Conservation (phyloP, 2,797 vertebrate genomes). For the Huso huso region DNA sequence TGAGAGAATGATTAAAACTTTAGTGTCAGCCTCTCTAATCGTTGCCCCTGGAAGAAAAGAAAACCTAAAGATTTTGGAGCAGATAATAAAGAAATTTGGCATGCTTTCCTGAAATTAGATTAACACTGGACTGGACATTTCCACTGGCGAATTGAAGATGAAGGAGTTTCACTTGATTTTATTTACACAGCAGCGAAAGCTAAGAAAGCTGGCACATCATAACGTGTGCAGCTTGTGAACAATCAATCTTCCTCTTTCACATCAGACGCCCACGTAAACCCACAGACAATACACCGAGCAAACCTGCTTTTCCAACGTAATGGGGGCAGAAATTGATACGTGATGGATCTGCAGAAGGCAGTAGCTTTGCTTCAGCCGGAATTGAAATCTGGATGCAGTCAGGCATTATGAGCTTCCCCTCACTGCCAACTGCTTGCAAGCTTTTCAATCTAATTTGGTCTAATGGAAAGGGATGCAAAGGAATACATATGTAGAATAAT, state of each 20-base stretch:
- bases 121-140: neutral
- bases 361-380: neutral
- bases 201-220: neutral
- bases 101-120: neutral
- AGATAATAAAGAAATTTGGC: too few relatives aligned
- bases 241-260: neutral
- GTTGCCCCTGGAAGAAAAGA: neutral
- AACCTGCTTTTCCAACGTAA: neutral
- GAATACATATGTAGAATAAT: too few relatives aligned
- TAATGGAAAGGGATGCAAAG: too few relatives aligned
- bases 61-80: too few relatives aligned
- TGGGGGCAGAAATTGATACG: neutral
- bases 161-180: neutral
- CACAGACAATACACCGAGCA: neutral
- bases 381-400: neutral
- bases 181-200: neutral
- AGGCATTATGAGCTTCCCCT: too few relatives aligned
- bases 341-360: neutral
- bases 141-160: neutral
- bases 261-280: neutral
- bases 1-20: conserved; percentile 14
- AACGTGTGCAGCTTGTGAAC: neutral
- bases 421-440: too few relatives aligned
- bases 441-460: too few relatives aligned
- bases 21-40: neutral